Percentiles rank a stretch among this genome's conserved stretches.
phyloP scores from a whole-genome alignment of 2,888 invertebrate genomes.

The Amiota minor region DNA sequence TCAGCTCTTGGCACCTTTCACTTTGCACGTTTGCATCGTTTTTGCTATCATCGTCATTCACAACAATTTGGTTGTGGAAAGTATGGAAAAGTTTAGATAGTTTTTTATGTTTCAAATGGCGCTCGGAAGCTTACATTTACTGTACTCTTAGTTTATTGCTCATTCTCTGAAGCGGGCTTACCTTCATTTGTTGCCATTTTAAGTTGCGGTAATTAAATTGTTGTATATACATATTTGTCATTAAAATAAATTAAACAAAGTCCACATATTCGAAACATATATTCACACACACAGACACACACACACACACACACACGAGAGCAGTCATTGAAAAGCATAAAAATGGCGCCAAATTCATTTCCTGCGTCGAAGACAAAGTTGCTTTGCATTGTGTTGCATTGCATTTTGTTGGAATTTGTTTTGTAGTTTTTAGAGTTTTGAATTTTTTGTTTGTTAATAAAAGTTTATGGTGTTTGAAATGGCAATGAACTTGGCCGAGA shows the following conservation, averaged over 20 bases:
- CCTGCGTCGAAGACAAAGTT: slow-evolving; percentile 9
- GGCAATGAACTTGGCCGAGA: slow-evolving; percentile 7
- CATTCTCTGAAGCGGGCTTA: neutral
- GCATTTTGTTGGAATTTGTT: neutral
- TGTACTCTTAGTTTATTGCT: neutral
- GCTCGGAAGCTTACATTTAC: slow-evolving; percentile 19
- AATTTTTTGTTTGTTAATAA: neutral
- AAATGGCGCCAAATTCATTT: slow-evolving; percentile 18
- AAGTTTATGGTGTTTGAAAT: slow-evolving; percentile 13
- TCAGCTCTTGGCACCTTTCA: too few species aligned
- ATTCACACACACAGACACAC: neutral
- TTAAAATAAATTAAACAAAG: slow-evolving; percentile 11
- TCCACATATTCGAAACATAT: neutral
- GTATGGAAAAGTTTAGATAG: slow-evolving; percentile 13
- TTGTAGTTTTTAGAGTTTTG: neutral
- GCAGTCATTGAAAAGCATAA: neutral
- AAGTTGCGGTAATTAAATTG: slow-evolving; percentile 25
- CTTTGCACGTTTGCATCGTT: too few species aligned
- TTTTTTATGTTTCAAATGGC: neutral
- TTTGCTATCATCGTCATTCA: too few species aligned
- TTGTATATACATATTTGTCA: slow-evolving; percentile 11
- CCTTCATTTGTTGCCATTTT: slow-evolving; percentile 19
- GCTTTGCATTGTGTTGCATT: neutral
- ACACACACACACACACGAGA: neutral
- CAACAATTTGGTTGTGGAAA: neutral